Percentiles rank a stretch among this genome's conserved stretches.
phyloP scores from a whole-genome alignment of 2,888 invertebrate genomes.

The Drosophila melanosoma region DNA sequence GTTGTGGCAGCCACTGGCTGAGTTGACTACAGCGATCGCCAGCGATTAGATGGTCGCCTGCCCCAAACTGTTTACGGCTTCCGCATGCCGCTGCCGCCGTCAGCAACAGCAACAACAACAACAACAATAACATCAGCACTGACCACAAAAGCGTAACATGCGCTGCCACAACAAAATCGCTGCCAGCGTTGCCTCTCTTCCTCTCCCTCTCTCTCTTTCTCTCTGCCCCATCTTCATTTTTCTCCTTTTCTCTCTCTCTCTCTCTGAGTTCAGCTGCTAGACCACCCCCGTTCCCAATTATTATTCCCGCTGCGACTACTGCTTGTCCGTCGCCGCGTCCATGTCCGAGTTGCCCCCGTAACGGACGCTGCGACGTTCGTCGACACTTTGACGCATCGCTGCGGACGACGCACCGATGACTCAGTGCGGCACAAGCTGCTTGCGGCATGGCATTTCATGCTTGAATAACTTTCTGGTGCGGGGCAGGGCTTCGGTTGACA shows the following conservation, averaged over 20 bases:
- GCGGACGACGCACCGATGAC: constrained; percentile 60
- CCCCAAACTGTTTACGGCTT: constrained; percentile 73
- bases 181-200: constrained; percentile 17
- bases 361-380: constrained; percentile 56
- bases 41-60: constrained; percentile 58
- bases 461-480: constrained; percentile 55
- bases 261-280: neutral
- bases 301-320: constrained; percentile 28
- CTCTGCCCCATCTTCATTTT: neutral
- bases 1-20: constrained; percentile 15
- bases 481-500: constrained; percentile 4
- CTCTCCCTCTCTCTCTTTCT: neutral
- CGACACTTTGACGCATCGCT: constrained; percentile 78
- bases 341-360: constrained; percentile 7
- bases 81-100: constrained; percentile 56
- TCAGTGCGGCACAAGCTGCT: constrained; percentile 59
- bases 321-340: neutral
- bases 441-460: constrained; percentile 58
- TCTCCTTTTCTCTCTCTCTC: neutral
- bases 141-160: constrained; percentile 75
- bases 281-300: constrained; percentile 3
- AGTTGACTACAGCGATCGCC: constrained; percentile 43
- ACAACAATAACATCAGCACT: constrained; percentile 37
- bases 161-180: constrained; percentile 54
- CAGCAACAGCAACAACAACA: constrained; percentile 19